phyloP scores from a whole-genome alignment of 2,797 vertebrate species.

The Tauraco hartlaubi region DNA sequence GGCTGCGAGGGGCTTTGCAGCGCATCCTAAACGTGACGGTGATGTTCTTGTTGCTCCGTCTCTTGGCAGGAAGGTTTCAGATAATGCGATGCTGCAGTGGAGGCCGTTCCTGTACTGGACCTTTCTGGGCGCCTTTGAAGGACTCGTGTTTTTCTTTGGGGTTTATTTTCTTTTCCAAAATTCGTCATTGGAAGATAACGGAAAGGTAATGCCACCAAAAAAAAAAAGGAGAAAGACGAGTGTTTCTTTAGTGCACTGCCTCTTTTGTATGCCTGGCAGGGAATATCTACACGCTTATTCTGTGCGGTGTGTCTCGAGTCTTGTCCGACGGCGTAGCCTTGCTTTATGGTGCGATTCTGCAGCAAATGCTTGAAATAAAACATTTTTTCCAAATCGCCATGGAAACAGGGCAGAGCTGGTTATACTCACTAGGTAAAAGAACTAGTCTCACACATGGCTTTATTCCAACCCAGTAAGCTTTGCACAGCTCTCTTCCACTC shows the following conservation, averaged over 20 bases:
- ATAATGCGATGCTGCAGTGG: conserved; percentile 95
- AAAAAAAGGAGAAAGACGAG: not conserved
- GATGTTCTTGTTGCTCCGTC: not conserved
- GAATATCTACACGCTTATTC: not conserved
- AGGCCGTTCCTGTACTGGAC: conserved; percentile 95
- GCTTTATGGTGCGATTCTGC: conserved; percentile 45
- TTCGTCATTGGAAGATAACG: conserved; percentile 91
- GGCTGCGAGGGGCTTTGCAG: not conserved
- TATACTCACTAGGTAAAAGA: not conserved
- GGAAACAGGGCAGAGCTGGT: conserved; percentile 46
- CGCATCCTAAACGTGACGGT: rapidly evolving
- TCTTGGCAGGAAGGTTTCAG: conserved; percentile 89
- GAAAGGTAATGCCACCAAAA: conserved; percentile 84
- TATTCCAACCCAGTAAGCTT: not conserved
- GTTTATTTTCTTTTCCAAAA: conserved; percentile 91
- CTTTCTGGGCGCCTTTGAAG: conserved; percentile 91
- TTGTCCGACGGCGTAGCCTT: not conserved
- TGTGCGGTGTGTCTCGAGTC: conserved; percentile 25
- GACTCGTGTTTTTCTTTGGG: conserved; percentile 96
- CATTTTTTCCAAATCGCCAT: not conserved
- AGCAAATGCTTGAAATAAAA: conserved; percentile 39
- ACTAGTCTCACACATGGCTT: not conserved
- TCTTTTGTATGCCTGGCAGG: not conserved
- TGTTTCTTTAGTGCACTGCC: not conserved
- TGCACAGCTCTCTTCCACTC: not conserved